phyloP scores from a whole-genome alignment of 2,113 vertebrate species.

The Pelecanus crispus region DNA sequence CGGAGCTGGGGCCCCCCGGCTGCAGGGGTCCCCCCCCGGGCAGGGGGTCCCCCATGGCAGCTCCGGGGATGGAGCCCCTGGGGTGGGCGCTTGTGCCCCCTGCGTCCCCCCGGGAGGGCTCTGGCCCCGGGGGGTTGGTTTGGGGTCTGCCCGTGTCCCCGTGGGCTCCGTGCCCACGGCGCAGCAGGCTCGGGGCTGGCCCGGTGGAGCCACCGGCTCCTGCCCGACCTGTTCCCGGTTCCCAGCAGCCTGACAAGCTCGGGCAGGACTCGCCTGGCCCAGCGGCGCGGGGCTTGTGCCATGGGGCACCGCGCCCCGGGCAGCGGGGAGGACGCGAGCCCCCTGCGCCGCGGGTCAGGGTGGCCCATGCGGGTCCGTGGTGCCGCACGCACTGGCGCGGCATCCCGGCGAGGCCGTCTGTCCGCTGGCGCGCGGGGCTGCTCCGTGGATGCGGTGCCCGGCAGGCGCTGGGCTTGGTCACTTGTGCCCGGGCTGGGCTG shows the following conservation, averaged over 20 bases:
- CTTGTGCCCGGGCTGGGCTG: not conserved
- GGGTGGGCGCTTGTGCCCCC: not conserved
- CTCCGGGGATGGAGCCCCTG: not conserved
- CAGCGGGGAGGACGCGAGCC: fast-evolving
- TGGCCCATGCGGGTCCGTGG: fast-evolving
- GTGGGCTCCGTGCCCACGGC: fast-evolving
- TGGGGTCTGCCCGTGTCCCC: not conserved
- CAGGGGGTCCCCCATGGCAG: not conserved
- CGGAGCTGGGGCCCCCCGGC: not conserved
- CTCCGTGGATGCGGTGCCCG: fast-evolving
- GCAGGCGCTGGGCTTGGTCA: not conserved
- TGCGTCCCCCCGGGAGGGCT: not conserved
- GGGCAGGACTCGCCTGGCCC: not conserved
- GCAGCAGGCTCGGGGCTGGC: not conserved
- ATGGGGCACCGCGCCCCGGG: fast-evolving
- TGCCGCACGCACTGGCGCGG: fast-evolving
- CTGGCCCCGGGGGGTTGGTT: fast-evolving
- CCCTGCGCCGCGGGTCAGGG: fast-evolving
- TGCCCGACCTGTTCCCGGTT: slow-evolving; percentile 25
- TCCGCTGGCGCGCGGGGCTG: fast-evolving
- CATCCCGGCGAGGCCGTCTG: fast-evolving
- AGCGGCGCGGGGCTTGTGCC: not conserved
- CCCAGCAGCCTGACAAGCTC: not conserved
- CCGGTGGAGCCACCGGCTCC: not conserved
- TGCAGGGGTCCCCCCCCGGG: not conserved